Base-by-base conservation (phyloP, 1,140 invertebrate species). In the Temnothorax longispinosus region DNA sequence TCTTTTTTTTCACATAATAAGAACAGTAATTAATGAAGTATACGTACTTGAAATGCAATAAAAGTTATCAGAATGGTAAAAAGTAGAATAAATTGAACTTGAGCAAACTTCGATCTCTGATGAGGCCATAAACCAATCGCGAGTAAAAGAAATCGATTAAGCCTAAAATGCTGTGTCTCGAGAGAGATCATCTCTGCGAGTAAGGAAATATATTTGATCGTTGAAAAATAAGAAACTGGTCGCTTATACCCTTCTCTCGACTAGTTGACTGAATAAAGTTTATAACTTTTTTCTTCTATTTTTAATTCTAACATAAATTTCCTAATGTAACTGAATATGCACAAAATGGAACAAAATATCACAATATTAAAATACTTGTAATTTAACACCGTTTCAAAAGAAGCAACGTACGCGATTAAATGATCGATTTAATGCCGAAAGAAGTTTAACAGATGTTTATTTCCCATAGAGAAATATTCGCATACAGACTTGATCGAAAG, bases 101-200 rank as follows among this genome's bases (percentile, higher is more conserved):
- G 21, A 58, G 54, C 18, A 21, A 82, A 0, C 0, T 15, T n/a
- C 0, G 52, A 60, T 35, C 6, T 18, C 11, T 58, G 21, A 21
- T 35, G n/a, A 21, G 78, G 78, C 67, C 78, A 82, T 13, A 82
- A 35, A 7, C 67, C 78, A 54, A 82, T 41, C 3, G 44, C 18
- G 4, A 82, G 65, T 13, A 82, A 50, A 3, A 82, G 38, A 47
- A 47, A 21, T 47, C 41, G 67, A 18, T 82, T 82, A 11, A 60
- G 0, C 5, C 8, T 58, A 7, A 72, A 82, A 3, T 47, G 21
- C 13, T 32, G 15, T 32, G 10, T n/a, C 3, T 32, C 50, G 1
- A 81, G 47, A 2, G 5, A 44, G 6, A 47, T 44, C 78, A 82
- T 71, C 10, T 56, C 11, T 10, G 10, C 44, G 0, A 18, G 44